A percentile compares a stretch with the other conserved stretches of the same genome.
Conservation (phyloP, 2,888 invertebrate species). For the Nineta flava region DNA sequence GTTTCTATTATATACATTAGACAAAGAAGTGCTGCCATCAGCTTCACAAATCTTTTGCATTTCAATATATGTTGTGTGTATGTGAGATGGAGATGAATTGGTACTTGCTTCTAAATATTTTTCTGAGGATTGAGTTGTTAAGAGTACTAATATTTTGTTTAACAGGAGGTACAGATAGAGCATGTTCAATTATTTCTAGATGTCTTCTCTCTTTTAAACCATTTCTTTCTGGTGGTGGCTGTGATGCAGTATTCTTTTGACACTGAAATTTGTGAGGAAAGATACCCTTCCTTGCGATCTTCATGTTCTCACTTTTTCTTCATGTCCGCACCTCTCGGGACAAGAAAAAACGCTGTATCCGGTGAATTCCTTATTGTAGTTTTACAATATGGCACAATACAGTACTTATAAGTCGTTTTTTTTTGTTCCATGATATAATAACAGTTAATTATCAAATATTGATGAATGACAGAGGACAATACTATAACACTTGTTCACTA, state of each 20-base stretch:
- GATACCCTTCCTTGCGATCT: too few species aligned
- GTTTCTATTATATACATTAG: too few species aligned
- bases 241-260: neutral
- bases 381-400: constrained; percentile 7
- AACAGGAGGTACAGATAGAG: neutral
- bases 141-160: neutral
- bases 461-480: too few species aligned
- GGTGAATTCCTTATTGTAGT: constrained; percentile 4
- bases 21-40: neutral
- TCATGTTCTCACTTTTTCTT: constrained; percentile 6
- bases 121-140: neutral
- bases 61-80: neutral
- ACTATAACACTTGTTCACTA: too few species aligned
- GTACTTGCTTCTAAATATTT: too few species aligned
- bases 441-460: too few species aligned
- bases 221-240: neutral
- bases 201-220: neutral
- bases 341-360: constrained; percentile 6
- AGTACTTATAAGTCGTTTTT: too few species aligned
- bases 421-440: too few species aligned
- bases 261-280: too few species aligned
- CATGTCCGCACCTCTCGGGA: neutral
- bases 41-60: neutral
- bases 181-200: neutral
- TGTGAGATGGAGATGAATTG: neutral